A percentile compares a stretch with the other conserved stretches of the same genome.
These are phyloP conservation scores for Amphipyra berbera DNA, from an alignment of 2,888 invertebrate species.

Conservation along the genomic window DNA sequence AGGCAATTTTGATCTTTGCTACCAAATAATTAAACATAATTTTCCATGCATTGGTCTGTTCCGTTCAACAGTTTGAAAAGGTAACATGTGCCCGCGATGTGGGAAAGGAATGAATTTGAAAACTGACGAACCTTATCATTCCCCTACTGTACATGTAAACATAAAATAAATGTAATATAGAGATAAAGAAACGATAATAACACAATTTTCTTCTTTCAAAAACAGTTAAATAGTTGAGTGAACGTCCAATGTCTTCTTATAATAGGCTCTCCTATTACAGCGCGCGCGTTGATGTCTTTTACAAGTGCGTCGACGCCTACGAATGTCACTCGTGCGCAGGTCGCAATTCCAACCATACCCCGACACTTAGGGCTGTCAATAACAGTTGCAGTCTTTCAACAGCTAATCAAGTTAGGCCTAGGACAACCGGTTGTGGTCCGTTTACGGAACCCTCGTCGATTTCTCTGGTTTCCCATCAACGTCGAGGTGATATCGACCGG, in stretches of 20 bases:
- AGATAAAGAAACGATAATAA: conserved; percentile 27
- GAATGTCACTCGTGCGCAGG: conserved; percentile 56
- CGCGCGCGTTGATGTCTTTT: conserved; percentile 83
- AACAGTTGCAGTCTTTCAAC: conserved; percentile 52
- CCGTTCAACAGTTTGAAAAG: too few species aligned
- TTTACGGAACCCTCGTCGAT: conserved; percentile 69
- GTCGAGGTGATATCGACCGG: conserved; percentile 80
- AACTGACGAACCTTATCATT: too few species aligned
- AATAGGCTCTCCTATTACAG: conserved; percentile 32
- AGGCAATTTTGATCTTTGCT: too few species aligned
- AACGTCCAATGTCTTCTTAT: conserved; percentile 48
- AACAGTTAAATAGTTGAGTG: conserved; percentile 32
- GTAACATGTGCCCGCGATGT: too few species aligned
- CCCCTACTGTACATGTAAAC: too few species aligned
- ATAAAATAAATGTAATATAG: conserved; percentile 20
- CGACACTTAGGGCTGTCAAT: conserved; percentile 59
- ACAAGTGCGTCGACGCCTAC: conserved; percentile 58
- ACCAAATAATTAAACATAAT: too few species aligned
- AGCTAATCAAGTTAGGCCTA: conserved; percentile 50
- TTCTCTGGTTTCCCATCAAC: conserved; percentile 74
- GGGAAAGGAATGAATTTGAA: too few species aligned
- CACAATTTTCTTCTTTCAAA: conserved; percentile 34
- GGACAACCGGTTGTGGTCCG: conserved; percentile 53
- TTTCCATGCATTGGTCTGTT: too few species aligned
- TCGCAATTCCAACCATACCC: conserved; percentile 56